Base-by-base conservation (phyloP, 1,140 invertebrate genomes). In the Macrostomum lignano region DNA sequence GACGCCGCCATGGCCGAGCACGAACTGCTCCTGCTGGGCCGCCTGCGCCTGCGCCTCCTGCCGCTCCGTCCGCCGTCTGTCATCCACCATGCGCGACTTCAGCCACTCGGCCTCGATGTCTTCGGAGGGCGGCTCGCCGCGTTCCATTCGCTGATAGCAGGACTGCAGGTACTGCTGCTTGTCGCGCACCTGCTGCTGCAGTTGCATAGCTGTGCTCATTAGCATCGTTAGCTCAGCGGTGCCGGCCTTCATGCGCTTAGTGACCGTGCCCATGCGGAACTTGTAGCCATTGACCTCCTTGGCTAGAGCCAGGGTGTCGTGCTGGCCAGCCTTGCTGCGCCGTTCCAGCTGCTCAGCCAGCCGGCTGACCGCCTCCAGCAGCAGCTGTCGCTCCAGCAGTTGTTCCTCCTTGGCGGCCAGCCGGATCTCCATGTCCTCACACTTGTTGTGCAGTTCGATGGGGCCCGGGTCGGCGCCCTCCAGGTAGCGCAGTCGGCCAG, bases 221-320 rank as follows among this genome's bases (percentile, higher is more conserved):
- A 52, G 46, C 50, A 59, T 58, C 14, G 54, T 53, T 25, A 59
- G 41, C 39, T 59, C 56, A 2, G 56, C 51, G 10, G 55, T 49
- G 31, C 46, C 38, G 1, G 53, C 49, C 52, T 55, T 58, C 50
- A 58, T 54, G 33, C 56, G 54, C 11, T 50, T 42, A 3, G 53
- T 58, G 3, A 24, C 31, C 19, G 5, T 13, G 3, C 13, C 19
- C 31, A 32, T 17, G 20, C 11, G 31, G 13, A 17, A 17, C n/a
- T 32, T 32, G 24, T 32, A 17, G 11, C 13, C 13, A 17, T 39
- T 36, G 42, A 58, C 52, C 41, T 43, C 51, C 37, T 59, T 57
- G 19, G 54, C 55, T 29, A 58, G 44, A 29, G 39, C 42, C 21
- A 57, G 36, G 17, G 55, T 57, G 38, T 59, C 53, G 25, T 28